Percentiles rank a stretch among this genome's conserved stretches.
Conservation (phyloP, 2,113 vertebrate species). For the Xiphophorus hellerii region DNA sequence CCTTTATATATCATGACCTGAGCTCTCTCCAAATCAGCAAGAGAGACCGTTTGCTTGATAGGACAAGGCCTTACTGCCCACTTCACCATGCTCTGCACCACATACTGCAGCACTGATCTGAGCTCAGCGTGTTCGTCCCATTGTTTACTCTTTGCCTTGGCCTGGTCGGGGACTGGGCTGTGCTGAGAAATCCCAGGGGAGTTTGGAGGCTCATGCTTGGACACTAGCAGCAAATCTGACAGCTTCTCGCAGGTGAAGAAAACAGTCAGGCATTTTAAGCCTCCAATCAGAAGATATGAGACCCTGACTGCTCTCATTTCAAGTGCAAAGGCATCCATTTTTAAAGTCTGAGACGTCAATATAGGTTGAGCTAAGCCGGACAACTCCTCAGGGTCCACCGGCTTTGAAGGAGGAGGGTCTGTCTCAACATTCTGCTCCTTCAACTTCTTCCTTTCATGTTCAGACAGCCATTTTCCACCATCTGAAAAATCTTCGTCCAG, state of each 20-base stretch:
- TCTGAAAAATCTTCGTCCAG: constrained; percentile 67
- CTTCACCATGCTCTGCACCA: constrained; percentile 85
- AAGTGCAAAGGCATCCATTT: constrained; percentile 68
- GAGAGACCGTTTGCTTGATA: constrained; percentile 78
- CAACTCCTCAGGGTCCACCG: constrained; percentile 49
- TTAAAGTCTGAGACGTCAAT: constrained; percentile 43
- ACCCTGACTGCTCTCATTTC: constrained; percentile 78
- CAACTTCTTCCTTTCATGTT: constrained; percentile 45
- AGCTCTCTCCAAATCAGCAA: constrained; percentile 82
- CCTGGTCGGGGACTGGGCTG: constrained; percentile 53
- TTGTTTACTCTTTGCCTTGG: constrained; percentile 31
- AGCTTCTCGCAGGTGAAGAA: constrained; percentile 81
- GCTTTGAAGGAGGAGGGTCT: constrained; percentile 45
- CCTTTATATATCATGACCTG: constrained; percentile 84
- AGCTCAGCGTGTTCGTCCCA: constrained; percentile 77
- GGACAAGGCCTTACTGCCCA: constrained; percentile 83
- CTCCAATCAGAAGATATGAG: constrained; percentile 82
- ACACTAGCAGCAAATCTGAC: constrained; percentile 75
- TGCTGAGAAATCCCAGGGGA: constrained; percentile 29
- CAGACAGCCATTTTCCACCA: constrained; percentile 45
- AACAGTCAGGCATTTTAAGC: constrained; percentile 80
- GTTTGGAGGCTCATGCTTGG: constrained; percentile 55
- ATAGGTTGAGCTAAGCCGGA: constrained; percentile 20
- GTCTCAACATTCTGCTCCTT: constrained; percentile 51
- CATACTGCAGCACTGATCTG: constrained; percentile 80